phyloP scores from a whole-genome alignment of 1,140 invertebrate genomes.

The Solenopsis invicta region DNA sequence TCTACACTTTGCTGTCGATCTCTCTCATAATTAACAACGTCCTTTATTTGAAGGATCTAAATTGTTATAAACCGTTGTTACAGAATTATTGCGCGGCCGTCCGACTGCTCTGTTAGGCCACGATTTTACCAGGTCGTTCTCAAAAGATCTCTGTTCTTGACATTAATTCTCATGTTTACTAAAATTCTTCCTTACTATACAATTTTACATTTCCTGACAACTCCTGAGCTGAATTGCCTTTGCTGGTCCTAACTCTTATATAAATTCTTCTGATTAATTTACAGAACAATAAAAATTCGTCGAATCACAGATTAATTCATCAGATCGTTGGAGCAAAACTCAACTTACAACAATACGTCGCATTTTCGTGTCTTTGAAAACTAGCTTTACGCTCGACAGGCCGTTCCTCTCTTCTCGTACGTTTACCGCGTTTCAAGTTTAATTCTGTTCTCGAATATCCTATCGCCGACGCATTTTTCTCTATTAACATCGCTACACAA shows the following conservation, averaged over 20 bases:
- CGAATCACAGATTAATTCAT: background rate
- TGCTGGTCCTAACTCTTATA: background rate
- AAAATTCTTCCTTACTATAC: slow-evolving; percentile 12
- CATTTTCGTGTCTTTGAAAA: background rate
- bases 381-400: background rate
- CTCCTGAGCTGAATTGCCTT: background rate
- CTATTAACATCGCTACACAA: slow-evolving; percentile 40
- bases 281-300: background rate
- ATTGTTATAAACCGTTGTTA: slow-evolving; percentile 31
- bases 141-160: background rate
- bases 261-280: slow-evolving; percentile 15
- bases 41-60: slow-evolving; percentile 12
- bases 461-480: slow-evolving; percentile 20
- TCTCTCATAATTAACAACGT: slow-evolving; percentile 20
- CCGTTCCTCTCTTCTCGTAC: background rate
- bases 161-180: background rate
- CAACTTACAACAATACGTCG: background rate
- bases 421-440: background rate
- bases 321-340: background rate
- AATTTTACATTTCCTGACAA: background rate
- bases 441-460: background rate
- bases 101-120: background rate
- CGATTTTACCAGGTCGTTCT: background rate
- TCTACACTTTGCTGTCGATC: background rate
- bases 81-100: slow-evolving; percentile 27